Base-by-base conservation (phyloP, 2,113 vertebrate species). In the Barnardius zonarius region DNA sequence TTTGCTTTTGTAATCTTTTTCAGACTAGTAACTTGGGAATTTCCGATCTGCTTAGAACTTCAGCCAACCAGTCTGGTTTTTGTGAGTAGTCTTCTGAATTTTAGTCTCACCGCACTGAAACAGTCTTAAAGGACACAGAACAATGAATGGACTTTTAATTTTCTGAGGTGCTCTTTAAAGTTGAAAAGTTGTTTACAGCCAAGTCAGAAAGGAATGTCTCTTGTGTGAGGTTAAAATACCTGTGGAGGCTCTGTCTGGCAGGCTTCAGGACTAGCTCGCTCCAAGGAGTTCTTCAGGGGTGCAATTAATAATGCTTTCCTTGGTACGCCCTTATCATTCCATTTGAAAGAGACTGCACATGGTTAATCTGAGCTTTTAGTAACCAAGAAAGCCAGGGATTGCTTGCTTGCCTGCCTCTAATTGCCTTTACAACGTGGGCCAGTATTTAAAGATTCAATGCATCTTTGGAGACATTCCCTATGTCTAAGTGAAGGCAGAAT, bases 181-280 rank as follows among this genome's bases (percentile, higher is more conserved):
- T 74, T 90, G 54, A 54, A 69, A 54, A 90, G 86, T 59, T 93
- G 92, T 92, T 96, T 94, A 92, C 80, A 91, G 74, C 31, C 18
- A 68, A 73, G 57, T 64, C 30, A 66, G 82, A 88, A 88, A 91
- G 90, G 83, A 84, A 67, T 79, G 86, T 66, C 73, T 96, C 37
- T 62, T 0, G 0, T 73, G 35, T 76, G 88, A 95, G 86, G 75
- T 95, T 88, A 70, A 94, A 88, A 95, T 93, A 83, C 74, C 59
- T 90, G 83, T 48, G 79, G 75, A 93, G 79, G 79, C 74, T 92
- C 66, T 1, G 35, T 80, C 83, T 94, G 64, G 57, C 74, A 94
- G 80, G 67, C 87, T 88, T 19, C 54, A 77, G 72, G 63, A 94
- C 41, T 8, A 80, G 70, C 63, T 59, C 87, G 52, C 78, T 91